phyloP scores from a whole-genome alignment of 2,888 invertebrate genomes.

The Celastrina argiolus region DNA sequence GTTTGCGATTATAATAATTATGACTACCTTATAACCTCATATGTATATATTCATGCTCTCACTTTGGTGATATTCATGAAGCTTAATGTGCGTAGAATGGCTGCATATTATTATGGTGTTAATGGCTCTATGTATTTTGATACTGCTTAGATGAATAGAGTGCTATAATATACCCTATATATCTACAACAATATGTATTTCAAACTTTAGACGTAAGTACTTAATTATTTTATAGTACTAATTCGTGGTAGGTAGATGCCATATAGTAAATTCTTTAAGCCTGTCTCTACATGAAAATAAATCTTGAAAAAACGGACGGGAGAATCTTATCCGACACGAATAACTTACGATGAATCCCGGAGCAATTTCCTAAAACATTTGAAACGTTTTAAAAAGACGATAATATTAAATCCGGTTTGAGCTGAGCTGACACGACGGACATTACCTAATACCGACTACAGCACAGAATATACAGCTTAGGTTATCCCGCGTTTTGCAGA shows the following conservation, averaged over 20 bases:
- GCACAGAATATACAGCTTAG: slow-evolving; percentile 33
- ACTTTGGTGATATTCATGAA: too few species aligned
- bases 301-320: background rate
- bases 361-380: slow-evolving; percentile 10
- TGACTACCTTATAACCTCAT: too few species aligned
- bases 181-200: background rate
- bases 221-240: too few species aligned
- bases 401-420: slow-evolving; percentile 32
- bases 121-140: background rate
- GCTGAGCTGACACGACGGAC: slow-evolving; percentile 40
- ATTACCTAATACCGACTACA: slow-evolving; percentile 39
- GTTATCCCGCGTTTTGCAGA: slow-evolving; percentile 6
- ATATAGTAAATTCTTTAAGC: too few species aligned
- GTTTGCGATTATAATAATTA: too few species aligned
- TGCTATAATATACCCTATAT: background rate
- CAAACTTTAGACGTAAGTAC: background rate
- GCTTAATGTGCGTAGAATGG: background rate
- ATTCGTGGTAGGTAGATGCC: too few species aligned
- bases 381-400: slow-evolving; percentile 13
- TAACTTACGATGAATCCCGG: background rate
- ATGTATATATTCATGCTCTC: too few species aligned
- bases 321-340: background rate
- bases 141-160: background rate
- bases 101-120: background rate
- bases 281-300: slow-evolving; percentile 1